Percentiles rank a stretch among this genome's conserved stretches.
phyloP scores from a whole-genome alignment of 1,140 invertebrate genomes.

The Drosophila murphyi region DNA sequence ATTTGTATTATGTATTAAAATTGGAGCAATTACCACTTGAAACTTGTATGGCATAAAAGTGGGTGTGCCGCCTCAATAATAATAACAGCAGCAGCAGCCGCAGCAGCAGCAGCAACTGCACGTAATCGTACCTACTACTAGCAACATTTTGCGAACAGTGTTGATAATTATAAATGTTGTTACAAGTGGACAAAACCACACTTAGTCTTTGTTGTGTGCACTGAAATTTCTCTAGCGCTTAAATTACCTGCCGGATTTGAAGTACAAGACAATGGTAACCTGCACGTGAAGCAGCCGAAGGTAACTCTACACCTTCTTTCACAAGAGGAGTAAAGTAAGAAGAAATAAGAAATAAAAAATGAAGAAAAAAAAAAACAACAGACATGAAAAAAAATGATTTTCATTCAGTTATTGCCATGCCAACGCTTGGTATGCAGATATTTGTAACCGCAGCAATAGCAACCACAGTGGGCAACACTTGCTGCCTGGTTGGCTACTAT shows the following conservation, averaged over 20 bases:
- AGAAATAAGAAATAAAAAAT: slow-evolving; percentile 1
- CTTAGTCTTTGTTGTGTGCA: slow-evolving; percentile 49
- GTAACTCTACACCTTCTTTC: slow-evolving; percentile 80
- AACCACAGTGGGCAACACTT: slow-evolving; percentile 78
- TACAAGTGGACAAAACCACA: slow-evolving; percentile 52
- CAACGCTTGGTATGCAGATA: slow-evolving; percentile 75
- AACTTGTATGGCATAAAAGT: slow-evolving; percentile 76
- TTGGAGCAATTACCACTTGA: slow-evolving; percentile 81
- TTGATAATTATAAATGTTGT: slow-evolving; percentile 76
- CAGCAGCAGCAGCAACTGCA: slow-evolving; percentile 13
- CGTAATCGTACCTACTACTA: slow-evolving; percentile 45
- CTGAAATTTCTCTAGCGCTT: slow-evolving; percentile 74
- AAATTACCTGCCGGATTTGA: slow-evolving; percentile 76
- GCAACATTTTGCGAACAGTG: slow-evolving; percentile 67
- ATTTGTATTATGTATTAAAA: slow-evolving; percentile 82
- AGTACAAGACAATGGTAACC: slow-evolving; percentile 57
- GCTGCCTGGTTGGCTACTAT: slow-evolving; percentile 76
- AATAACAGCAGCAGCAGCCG: slow-evolving; percentile 16
- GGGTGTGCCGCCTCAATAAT: slow-evolving; percentile 61
- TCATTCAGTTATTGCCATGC: slow-evolving; percentile 74
- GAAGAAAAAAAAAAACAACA: neutral
- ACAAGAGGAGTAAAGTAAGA: slow-evolving; percentile 56
- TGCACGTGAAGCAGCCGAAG: slow-evolving; percentile 31
- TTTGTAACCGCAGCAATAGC: slow-evolving; percentile 63
- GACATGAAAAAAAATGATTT: slow-evolving; percentile 53